Evolutionary conservation across 2,888 invertebrate species (phyloP), one percentile per base, ranked within the genome.

Genomic region (Sminthurinus aureus): DNA sequence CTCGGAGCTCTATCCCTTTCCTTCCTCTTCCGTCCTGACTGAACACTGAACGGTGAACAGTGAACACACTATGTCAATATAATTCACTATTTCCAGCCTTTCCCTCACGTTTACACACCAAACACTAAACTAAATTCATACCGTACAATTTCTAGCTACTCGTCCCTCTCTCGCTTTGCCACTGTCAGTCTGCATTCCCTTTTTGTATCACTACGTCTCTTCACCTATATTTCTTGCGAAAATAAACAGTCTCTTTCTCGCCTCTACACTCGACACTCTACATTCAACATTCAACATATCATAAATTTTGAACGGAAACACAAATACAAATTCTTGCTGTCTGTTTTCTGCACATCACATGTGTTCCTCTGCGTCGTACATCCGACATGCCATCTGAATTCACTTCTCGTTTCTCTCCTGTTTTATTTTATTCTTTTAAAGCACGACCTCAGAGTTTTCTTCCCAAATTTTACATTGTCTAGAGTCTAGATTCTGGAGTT

Each of bases 241-340:
- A 71, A 71, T 71, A 71, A 71, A 71, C 71, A 71, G 71, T 71
- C 71, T 74, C 38, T 74, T 50, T 22, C 74, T 74, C 38, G 6
- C 74, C 3, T 15, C 3, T 24, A 12, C 71, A 2, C 2, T 71
- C 3, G 6, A 13, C 24, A 2, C 9, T 71, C 4, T 6, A 38
- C 38, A 38, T 38, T 38, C 3, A 38, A 38, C 38, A 6, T 38
- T 38, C 3, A 38, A 38, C 38, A 38, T 38, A 38, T 38, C 38
- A 38, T 38, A 58, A 18, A 58, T 58, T 58, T 58, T 58, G 4
- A 58, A 58, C 13, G 2, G 9, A 18, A 58, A 58, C 58, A 6
- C 4, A 13, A 38, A 18, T 58, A 58, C 58, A 58, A 58, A 20
- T 69, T 2, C 4, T n/a, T 6, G 1, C 2, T n/a, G 51, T 75